Evolutionary conservation across 2,797 vertebrate species (phyloP).

Genomic region (Natrix natrix): DNA sequence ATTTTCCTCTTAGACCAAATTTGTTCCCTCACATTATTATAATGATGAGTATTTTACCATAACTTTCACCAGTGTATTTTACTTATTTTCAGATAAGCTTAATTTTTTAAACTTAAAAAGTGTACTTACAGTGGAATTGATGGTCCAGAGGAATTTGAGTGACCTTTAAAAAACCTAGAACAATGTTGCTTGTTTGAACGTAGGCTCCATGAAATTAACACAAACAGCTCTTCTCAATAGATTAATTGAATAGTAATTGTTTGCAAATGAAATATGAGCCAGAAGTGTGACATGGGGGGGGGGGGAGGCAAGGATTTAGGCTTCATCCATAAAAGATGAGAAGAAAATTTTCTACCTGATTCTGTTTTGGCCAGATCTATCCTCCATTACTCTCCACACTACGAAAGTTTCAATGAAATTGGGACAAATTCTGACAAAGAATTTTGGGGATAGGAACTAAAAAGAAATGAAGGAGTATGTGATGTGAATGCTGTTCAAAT

Average conservation of each 20-base stretch:
- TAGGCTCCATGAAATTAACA: not conserved
- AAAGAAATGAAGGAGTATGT: not conserved
- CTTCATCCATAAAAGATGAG: not conserved
- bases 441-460: not conserved
- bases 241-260: not conserved
- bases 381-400: not conserved
- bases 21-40: not conserved
- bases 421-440: not conserved
- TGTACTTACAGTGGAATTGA: not conserved
- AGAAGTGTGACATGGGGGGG: not conserved
- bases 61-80: not conserved
- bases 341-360: not conserved
- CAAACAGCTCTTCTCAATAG: not conserved
- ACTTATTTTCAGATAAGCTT: not conserved
- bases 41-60: not conserved
- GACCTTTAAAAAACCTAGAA: not conserved
- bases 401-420: not conserved
- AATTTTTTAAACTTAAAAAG: not conserved
- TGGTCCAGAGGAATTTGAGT: not conserved
- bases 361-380: not conserved
- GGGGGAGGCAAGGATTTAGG: not conserved
- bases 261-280: not conserved
- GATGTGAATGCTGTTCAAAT: not conserved
- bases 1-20: not conserved
- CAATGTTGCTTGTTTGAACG: not conserved